A percentile compares a stretch with the other conserved stretches of the same genome.
phyloP scores from a whole-genome alignment of 2,888 invertebrate species.

The Xiphydria camelus region DNA sequence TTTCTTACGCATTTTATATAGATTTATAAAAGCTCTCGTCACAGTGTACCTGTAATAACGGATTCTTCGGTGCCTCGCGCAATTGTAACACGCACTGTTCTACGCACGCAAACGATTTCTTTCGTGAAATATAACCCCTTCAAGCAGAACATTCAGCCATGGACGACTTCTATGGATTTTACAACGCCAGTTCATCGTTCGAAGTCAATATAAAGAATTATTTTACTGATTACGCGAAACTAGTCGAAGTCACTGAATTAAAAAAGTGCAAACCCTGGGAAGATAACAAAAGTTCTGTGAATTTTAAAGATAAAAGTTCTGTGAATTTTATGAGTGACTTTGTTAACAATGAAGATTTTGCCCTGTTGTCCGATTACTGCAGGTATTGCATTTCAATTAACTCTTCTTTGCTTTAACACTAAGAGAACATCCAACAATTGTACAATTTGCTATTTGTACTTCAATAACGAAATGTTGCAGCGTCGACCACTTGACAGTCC shows the following conservation, averaged over 20 bases:
- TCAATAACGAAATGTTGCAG: slow-evolving; percentile 28
- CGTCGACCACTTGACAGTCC: slow-evolving; percentile 41
- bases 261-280: slow-evolving; percentile 2
- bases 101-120: no score
- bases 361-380: slow-evolving; percentile 58
- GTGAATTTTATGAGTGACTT: slow-evolving; percentile 34
- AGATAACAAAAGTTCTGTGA: slow-evolving; percentile 11
- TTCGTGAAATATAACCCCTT: no score
- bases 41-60: no score
- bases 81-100: no score
- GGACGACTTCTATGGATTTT: slow-evolving; percentile 36
- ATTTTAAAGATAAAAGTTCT: slow-evolving; percentile 7
- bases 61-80: no score
- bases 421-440: no score
- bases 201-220: slow-evolving; percentile 35
- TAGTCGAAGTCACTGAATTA: slow-evolving; percentile 9
- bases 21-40: no score
- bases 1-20: no score
- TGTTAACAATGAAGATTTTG: slow-evolving; percentile 56
- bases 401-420: no score
- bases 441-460: no score
- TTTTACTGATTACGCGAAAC: slow-evolving; percentile 29
- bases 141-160: no score
- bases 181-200: slow-evolving; percentile 29
- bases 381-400: slow-evolving; percentile 47